Percentiles rank a stretch among this genome's conserved stretches.
Conservation (phyloP, 2,113 vertebrate genomes). For the Ageneiosus marmoratus region DNA sequence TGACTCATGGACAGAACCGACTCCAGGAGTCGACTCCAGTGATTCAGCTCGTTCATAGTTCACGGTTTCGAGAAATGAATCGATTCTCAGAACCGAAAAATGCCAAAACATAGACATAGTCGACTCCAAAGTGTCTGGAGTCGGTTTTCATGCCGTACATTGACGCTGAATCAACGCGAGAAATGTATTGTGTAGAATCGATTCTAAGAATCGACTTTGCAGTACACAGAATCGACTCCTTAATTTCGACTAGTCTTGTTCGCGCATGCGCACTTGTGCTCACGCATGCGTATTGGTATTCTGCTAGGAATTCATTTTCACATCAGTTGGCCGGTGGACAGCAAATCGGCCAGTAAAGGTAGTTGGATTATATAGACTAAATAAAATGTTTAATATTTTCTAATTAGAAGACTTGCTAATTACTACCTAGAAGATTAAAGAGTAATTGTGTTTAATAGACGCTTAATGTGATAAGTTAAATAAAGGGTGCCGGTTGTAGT, state of each 20-base stretch:
- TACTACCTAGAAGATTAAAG: too few relatives aligned
- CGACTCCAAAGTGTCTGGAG: too few relatives aligned
- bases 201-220: not conserved
- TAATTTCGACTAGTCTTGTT: not conserved
- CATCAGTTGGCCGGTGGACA: not conserved
- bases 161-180: not conserved
- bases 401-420: too few relatives aligned
- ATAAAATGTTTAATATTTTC: not conserved
- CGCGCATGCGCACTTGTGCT: not conserved
- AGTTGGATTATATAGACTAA: not conserved
- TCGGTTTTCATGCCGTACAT: not conserved
- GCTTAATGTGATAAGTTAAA: not conserved
- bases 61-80: not conserved
- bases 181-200: not conserved
- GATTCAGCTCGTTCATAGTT: not conserved
- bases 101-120: not conserved
- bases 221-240: not conserved
- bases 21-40: too few relatives aligned
- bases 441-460: not conserved
- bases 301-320: not conserved
- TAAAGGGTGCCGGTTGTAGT: not conserved
- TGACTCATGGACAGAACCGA: not conserved
- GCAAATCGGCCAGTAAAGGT: not conserved
- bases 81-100: not conserved
- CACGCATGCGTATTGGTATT: slow-evolving; percentile 7